These are phyloP conservation scores for Andrena marginata DNA, from an alignment of 2,888 invertebrate species.

Conservation along the genomic window DNA sequence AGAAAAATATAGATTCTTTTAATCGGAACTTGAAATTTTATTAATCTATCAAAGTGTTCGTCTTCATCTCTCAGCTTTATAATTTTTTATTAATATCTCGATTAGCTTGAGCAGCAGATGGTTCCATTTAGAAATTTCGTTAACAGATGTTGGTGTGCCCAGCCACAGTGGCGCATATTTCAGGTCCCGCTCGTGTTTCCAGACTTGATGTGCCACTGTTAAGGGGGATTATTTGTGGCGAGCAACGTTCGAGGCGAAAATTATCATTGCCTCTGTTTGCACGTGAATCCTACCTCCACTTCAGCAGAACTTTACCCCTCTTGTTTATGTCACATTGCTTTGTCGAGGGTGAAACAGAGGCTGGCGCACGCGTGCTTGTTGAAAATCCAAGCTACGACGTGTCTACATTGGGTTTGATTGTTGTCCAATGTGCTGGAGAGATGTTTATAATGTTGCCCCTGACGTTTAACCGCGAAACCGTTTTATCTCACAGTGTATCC, in stretches of 20 bases:
- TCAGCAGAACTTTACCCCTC: constrained; percentile 8
- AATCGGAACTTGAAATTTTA: too few species aligned
- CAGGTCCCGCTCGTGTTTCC: background rate
- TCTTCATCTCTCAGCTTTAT: too few species aligned
- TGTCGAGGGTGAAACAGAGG: constrained; percentile 32
- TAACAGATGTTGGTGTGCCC: background rate
- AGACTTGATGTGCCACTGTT: background rate
- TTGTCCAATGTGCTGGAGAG: background rate
- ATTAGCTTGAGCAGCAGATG: too few species aligned
- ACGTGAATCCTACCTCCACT: constrained; percentile 13
- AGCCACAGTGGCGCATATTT: background rate
- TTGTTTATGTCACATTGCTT: background rate
- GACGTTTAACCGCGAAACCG: background rate
- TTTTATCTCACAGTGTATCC: too few species aligned
- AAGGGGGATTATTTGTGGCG: constrained; percentile 5
- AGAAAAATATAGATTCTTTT: too few species aligned
- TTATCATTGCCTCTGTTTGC: constrained; percentile 20
- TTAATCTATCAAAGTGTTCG: too few species aligned
- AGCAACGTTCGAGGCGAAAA: constrained; percentile 31
- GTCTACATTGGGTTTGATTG: background rate
- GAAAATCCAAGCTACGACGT: background rate
- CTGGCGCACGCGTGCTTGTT: background rate
- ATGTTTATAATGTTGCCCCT: background rate
- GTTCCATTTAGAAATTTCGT: background rate
- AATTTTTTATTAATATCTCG: too few species aligned